Base-by-base conservation (phyloP, 2,797 vertebrate species). In the Chromis chromis region DNA sequence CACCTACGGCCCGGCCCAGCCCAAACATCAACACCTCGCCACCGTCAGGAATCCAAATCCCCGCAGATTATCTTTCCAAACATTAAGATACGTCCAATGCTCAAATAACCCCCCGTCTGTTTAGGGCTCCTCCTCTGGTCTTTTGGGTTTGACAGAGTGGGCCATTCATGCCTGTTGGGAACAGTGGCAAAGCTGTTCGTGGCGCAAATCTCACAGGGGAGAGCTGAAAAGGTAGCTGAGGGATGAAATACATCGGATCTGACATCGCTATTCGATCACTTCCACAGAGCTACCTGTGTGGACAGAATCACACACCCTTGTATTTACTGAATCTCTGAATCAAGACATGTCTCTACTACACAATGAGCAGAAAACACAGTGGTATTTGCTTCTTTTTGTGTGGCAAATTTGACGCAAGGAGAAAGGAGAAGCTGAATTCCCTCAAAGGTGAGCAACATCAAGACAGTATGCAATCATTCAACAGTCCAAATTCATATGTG, bases 31-130 rank as follows among this genome's bases (percentile, higher is more conserved):
- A 91, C 90, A 93, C 89, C 77, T 88, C 76, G 17, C 88, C 79
- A 85, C 83, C 24, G 78, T 76, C 81, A 89, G 88, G 87, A 88
- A 90, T 89, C 85, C 74, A 86, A 92, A 91, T 90, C 89, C 89
- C 87, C 0, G 40, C 70, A 66, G 91, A 92, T 92, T 92, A 92
- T 93, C 92, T 90, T 91, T 91, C 88, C 87, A 92, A 93, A 92
- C 90, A 91, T 84, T 84, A 70, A 85, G 86, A 86, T 86, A 83
- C n/a, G 72, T 74, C 75, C 70, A 70, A 52, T 27, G n/a, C 76
- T 86, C 62, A 67, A 86, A 89, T 79, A 81, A 62, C 77, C 76
- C 83, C 65, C 66, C 58, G 24, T 82, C 75, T 81, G 78, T 85
- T 36, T 74, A 0, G 52, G 70, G 63, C 65, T 85, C 69, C 79